A percentile compares a stretch with the other conserved stretches of the same genome.
phyloP scores from a whole-genome alignment of 1,140 invertebrate species.

The Hestina assimilis region DNA sequence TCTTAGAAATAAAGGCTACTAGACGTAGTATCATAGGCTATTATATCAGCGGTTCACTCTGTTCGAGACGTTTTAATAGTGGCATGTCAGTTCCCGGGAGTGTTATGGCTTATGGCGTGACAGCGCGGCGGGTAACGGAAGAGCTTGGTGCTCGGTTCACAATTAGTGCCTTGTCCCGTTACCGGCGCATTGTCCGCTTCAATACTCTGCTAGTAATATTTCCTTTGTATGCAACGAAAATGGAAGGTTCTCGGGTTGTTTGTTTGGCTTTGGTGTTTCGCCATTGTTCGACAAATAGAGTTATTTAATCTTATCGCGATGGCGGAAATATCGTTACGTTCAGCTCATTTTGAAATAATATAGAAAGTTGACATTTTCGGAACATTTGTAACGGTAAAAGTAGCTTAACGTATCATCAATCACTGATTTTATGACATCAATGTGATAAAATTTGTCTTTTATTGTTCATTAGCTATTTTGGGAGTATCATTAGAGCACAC shows the following conservation, averaged over 20 bases:
- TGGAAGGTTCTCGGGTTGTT: conserved; percentile 56
- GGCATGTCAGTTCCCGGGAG: conserved; percentile 28
- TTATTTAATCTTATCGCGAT: conserved; percentile 6
- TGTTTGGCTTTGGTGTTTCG: conserved; percentile 47
- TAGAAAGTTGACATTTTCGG: background rate
- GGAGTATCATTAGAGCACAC: background rate
- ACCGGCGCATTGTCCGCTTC: conserved; percentile 67
- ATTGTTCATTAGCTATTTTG: background rate
- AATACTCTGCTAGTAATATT: conserved; percentile 55
- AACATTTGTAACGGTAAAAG: background rate
- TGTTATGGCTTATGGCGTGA: conserved; percentile 29
- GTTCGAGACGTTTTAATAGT: conserved; percentile 24
- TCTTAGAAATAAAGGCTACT: conserved; percentile 17
- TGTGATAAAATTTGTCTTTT: background rate
- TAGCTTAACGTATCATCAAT: background rate
- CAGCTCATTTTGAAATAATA: conserved; percentile 1
- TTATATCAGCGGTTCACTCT: conserved; percentile 20
- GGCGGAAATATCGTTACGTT: conserved; percentile 6
- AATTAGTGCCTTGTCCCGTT: conserved; percentile 73
- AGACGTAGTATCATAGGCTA: conserved; percentile 7
- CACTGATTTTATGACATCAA: background rate
- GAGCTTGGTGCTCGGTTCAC: conserved; percentile 59
- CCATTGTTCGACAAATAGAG: conserved; percentile 38
- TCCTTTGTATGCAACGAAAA: conserved; percentile 62
- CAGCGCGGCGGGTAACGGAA: conserved; percentile 52